Conservation (phyloP, 2,888 invertebrate species). For the Xylota sylvarum region DNA sequence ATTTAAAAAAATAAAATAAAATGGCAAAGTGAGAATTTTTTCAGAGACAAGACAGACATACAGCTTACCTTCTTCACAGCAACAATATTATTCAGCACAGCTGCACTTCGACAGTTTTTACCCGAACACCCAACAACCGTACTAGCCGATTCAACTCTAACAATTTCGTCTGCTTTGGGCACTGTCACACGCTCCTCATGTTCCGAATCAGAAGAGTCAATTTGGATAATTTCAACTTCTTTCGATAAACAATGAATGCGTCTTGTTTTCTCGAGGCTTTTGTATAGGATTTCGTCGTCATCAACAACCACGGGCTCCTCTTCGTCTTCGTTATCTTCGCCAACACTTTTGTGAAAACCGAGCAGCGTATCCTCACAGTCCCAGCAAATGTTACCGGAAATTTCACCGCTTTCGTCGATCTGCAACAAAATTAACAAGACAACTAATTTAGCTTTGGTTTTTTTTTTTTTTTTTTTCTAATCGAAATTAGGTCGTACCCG, state of each 20-base stretch:
- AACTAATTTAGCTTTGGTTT: constrained; percentile 19
- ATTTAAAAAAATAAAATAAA: too few relatives aligned
- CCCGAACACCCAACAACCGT: constrained; percentile 6
- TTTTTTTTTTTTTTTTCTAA: constrained; percentile 27
- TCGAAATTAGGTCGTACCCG: constrained; percentile 66
- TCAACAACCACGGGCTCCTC: constrained; percentile 69
- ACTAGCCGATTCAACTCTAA: constrained; percentile 58
- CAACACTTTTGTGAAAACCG: constrained; percentile 63
- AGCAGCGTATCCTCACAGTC: constrained; percentile 69
- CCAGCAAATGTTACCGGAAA: constrained; percentile 71
- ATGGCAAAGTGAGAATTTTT: neutral
- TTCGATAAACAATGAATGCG: constrained; percentile 39
- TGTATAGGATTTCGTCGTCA: constrained; percentile 73
- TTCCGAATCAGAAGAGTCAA: constrained; percentile 69
- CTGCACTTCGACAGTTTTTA: neutral
- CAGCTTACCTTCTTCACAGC: constrained; percentile 40
- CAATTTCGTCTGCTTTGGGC: constrained; percentile 42
- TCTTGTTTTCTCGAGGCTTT: constrained; percentile 56
- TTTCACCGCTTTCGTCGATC: constrained; percentile 68
- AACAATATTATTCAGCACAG: constrained; percentile 6
- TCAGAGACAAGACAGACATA: neutral
- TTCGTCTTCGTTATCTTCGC: constrained; percentile 64
- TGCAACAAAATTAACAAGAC: constrained; percentile 37
- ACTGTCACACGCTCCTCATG: constrained; percentile 58
- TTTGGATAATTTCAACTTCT: constrained; percentile 59